Evolutionary conservation across 2,113 vertebrate species (phyloP), one percentile per base, ranked within the genome.

Genomic region (Lophochroa leadbeateri): DNA sequence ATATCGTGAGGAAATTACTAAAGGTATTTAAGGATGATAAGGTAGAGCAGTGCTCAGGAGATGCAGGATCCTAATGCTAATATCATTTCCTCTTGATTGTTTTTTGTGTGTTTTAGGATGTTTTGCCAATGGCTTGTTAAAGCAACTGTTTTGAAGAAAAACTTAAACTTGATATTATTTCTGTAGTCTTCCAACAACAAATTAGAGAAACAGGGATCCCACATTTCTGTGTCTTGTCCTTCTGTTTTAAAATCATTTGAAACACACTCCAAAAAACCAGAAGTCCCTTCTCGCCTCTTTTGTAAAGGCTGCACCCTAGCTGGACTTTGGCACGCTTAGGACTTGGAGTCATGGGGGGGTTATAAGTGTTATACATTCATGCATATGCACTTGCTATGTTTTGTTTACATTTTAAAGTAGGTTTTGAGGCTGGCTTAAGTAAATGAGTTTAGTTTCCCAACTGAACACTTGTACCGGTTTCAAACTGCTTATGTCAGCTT

Each of bases 351-450:
- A 9, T 7, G 11, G 17, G 7, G 27, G 7, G 17, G 29, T 82
- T 82, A 0, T 35, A 69, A 88, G 79, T 80, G 70, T 88, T 57
- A 67, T 1, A 13, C 9, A 13, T 65, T 82, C 46, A 86, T 1
- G 10, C 6, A 1, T 41, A 43, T 55, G 39, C 28, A 35, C 77
- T 94, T 94, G 70, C 81, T 87, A 37, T 5, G 5, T 58, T 92
- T 55, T 83, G 72, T 90, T 96, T 86, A 69, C 72, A 65, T 95
- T 94, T 82, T 23, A 44, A 90, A 92, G 78, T 69, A 76, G 70
- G 7, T 65, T 86, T 95, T 94, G 90, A 79, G 78, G 65, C 57
- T 57, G 76, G 65, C 44, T 88, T 86, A 75, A 64, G 69, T 95
- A 60, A 87, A 0, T 78, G 67, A 86, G 35, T 90, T 81, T 20